Conservation (phyloP, 2,888 invertebrate species). For the Archaeoteleia sp. region DNA sequence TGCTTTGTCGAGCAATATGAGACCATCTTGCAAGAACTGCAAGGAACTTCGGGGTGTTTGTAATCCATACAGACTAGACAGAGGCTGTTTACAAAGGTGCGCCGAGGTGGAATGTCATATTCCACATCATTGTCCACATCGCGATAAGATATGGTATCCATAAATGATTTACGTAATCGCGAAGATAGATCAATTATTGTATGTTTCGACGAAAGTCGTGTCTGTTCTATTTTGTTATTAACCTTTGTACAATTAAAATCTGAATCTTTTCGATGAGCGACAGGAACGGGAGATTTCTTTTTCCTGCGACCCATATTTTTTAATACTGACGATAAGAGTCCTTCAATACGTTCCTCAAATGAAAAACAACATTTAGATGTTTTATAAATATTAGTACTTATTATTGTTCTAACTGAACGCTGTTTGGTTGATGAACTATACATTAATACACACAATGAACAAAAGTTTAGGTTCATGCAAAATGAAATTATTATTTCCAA, state of each 20-base stretch:
- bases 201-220: not conserved
- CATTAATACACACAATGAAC: too few relatives aligned
- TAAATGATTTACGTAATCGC: constrained; percentile 37
- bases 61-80: constrained; percentile 74
- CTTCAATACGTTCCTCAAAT: too few relatives aligned
- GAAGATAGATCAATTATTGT: constrained; percentile 15
- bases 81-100: constrained; percentile 79
- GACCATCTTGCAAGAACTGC: constrained; percentile 78
- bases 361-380: too few relatives aligned
- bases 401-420: too few relatives aligned
- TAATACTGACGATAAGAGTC: too few relatives aligned
- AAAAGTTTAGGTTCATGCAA: too few relatives aligned
- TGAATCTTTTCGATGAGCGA: not conserved
- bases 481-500: too few relatives aligned
- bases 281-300: constrained; percentile 15
- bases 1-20: constrained; percentile 81
- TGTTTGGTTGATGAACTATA: too few relatives aligned
- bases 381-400: too few relatives aligned
- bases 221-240: not conserved
- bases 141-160: constrained; percentile 27
- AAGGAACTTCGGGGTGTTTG: constrained; percentile 59
- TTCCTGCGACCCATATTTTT: constrained; percentile 56
- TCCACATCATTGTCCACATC: constrained; percentile 79
- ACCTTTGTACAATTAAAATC: not conserved
- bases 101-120: constrained; percentile 81